phyloP scores from a whole-genome alignment of 2,113 vertebrate genomes.

The Ophthalmolycus amberensis region DNA sequence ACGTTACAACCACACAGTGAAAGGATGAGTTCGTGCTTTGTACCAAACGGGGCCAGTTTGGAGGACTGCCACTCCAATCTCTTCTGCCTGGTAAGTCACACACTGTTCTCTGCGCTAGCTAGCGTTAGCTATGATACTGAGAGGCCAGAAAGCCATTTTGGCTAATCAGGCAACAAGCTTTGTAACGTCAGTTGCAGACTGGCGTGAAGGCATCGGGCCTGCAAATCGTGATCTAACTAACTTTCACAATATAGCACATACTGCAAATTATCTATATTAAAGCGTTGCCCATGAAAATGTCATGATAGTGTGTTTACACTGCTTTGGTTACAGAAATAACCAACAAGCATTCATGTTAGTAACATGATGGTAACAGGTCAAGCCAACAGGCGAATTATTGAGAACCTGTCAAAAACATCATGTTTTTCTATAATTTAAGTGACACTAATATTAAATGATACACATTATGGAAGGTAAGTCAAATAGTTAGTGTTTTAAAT shows the following conservation, averaged over 20 bases:
- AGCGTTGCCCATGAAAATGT: background rate
- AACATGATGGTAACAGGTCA: conserved; percentile 46
- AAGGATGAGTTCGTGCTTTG: conserved; percentile 99
- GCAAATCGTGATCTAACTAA: conserved; percentile 60
- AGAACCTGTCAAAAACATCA: background rate
- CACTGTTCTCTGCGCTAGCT: conserved; percentile 74
- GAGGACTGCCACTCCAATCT: conserved; percentile 99
- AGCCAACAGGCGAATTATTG: conserved; percentile 21
- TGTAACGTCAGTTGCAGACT: conserved; percentile 79
- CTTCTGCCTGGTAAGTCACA: conserved; percentile 96
- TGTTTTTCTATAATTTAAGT: background rate
- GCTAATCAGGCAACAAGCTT: conserved; percentile 82
- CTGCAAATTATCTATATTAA: conserved; percentile 7
- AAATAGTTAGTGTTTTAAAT: background rate
- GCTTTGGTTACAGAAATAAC: conserved; percentile 23
- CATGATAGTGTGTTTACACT: conserved; percentile 27
- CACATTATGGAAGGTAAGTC: background rate
- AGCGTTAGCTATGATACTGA: conserved; percentile 63
- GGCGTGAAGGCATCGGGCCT: conserved; percentile 79
- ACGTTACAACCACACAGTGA: conserved; percentile 91
- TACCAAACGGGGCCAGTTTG: conserved; percentile 99
- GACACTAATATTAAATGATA: background rate
- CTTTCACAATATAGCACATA: conserved; percentile 57
- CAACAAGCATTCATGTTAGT: conserved; percentile 22
- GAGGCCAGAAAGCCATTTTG: conserved; percentile 84